Conservation (phyloP, 2,113 vertebrate species). For the Geococcyx californianus region DNA sequence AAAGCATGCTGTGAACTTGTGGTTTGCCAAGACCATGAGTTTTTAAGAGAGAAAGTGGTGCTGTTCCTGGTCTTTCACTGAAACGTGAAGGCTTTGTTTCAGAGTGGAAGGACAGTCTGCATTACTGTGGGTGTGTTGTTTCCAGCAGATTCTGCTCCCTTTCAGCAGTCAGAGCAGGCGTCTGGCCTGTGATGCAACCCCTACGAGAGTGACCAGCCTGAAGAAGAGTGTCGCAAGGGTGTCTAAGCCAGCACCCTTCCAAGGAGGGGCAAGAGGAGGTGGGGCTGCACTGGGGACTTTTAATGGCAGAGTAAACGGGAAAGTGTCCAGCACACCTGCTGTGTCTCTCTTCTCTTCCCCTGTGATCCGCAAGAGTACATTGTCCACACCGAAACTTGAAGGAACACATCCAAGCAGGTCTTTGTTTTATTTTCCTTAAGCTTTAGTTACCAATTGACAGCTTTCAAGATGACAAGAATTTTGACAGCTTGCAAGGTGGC, state of each 20-base stretch:
- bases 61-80: neutral
- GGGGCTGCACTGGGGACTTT: slow-evolving; percentile 62
- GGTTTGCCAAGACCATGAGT: neutral
- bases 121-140: slow-evolving; percentile 13
- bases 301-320: slow-evolving; percentile 66
- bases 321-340: neutral
- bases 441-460: neutral
- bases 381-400: neutral
- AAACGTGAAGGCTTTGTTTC: neutral
- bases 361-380: neutral
- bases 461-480: slow-evolving; percentile 84
- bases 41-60: neutral
- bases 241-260: neutral
- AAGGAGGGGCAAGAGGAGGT: slow-evolving; percentile 62
- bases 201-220: neutral
- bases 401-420: neutral
- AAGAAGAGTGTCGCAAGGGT: slow-evolving; percentile 22
- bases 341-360: neutral
- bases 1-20: neutral
- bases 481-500: slow-evolving; percentile 81
- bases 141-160: slow-evolving; percentile 15
- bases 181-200: slow-evolving; percentile 51
- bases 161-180: slow-evolving; percentile 10
- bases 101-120: neutral
- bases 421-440: slow-evolving; percentile 2